phyloP scores from a whole-genome alignment of 2,888 invertebrate species.

The Hedychridium roseum region DNA sequence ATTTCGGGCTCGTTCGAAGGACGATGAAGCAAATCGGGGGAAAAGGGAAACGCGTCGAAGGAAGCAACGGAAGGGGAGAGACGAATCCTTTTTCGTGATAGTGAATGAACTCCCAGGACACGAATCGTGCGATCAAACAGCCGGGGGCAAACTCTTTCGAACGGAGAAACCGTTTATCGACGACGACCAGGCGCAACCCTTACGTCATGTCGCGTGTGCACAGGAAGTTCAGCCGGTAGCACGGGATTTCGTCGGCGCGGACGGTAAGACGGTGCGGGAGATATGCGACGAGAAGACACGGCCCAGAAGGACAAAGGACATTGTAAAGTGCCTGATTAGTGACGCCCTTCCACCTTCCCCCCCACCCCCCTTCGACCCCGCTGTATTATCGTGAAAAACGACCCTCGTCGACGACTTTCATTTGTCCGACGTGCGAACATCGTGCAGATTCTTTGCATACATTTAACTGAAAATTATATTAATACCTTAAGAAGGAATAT shows the following conservation, averaged over 20 bases:
- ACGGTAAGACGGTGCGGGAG: slow-evolving; percentile 10
- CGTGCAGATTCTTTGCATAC: too few species aligned
- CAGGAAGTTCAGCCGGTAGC: slow-evolving; percentile 21
- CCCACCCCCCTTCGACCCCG: slow-evolving; percentile 19
- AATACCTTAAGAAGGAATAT: too few species aligned
- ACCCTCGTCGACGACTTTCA: too few species aligned
- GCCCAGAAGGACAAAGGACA: slow-evolving; percentile 48
- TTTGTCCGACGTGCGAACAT: too few species aligned
- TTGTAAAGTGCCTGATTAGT: slow-evolving; percentile 62
- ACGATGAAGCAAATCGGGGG: slow-evolving; percentile 11
- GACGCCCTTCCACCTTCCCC: slow-evolving; percentile 49
- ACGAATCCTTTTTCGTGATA: too few species aligned
- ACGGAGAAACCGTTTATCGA: slow-evolving; percentile 24
- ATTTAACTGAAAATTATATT: too few species aligned
- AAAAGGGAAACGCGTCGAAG: slow-evolving; percentile 9
- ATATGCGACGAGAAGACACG: slow-evolving; percentile 16
- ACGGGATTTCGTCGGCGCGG: slow-evolving; percentile 9
- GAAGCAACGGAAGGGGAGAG: slow-evolving; percentile 7
- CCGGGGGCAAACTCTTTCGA: slow-evolving; percentile 26
- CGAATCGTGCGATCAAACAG: slow-evolving; percentile 31
- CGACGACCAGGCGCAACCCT: slow-evolving; percentile 31
- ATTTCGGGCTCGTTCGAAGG: slow-evolving; percentile 1
- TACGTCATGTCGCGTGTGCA: too few species aligned
- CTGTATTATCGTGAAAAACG: too few species aligned
- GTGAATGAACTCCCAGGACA: too few species aligned